Evolutionary conservation across 2,113 vertebrate species (phyloP).

Genomic region (Strix aluco): DNA sequence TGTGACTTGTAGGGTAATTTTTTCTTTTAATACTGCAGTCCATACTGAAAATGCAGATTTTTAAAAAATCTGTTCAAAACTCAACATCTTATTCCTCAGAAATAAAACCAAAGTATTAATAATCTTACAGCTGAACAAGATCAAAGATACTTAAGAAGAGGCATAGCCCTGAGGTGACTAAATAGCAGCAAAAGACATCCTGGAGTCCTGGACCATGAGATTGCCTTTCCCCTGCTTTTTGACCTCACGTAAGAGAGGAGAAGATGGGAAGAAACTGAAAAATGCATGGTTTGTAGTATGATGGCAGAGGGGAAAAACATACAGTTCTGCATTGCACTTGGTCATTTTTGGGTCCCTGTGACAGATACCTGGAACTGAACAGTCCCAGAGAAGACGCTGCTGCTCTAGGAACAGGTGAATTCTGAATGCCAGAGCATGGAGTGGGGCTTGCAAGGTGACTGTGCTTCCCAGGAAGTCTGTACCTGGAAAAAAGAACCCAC

Average conservation of each 20-base stretch:
- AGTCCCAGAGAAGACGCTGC: neutral
- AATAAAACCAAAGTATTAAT: fast-evolving
- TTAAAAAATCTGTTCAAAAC: neutral
- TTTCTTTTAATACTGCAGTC: neutral
- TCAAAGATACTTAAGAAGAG: neutral
- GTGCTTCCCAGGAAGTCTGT: neutral
- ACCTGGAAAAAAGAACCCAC: neutral
- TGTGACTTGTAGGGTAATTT: neutral
- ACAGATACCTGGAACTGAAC: neutral
- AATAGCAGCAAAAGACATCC: neutral
- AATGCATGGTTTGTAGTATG: fast-evolving
- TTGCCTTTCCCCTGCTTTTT: neutral
- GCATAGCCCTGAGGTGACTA: neutral
- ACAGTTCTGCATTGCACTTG: neutral
- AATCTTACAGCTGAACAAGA: neutral
- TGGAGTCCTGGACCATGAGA: neutral
- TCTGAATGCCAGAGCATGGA: neutral
- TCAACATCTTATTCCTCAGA: neutral
- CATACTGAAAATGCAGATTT: neutral
- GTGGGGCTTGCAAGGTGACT: neutral
- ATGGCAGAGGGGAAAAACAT: neutral
- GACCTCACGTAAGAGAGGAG: neutral
- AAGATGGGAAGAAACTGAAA: neutral
- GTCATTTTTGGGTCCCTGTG: neutral
- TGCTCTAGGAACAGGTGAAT: neutral